These are phyloP conservation scores for Leptestheria dahalacensis DNA, from an alignment of 1,140 invertebrate genomes.

Conservation along the genomic window DNA sequence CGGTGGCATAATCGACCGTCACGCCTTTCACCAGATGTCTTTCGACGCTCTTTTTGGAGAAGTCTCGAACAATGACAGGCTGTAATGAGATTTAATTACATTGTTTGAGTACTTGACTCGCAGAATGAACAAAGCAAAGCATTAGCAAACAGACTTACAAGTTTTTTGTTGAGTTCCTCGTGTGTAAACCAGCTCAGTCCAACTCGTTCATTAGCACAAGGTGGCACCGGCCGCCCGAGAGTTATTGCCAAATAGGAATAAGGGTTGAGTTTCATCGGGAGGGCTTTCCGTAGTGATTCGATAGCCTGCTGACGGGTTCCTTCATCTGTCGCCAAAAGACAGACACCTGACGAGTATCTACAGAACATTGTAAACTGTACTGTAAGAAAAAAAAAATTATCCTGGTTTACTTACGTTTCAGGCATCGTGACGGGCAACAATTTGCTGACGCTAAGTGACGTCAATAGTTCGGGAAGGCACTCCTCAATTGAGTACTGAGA, in stretches of 20 bases:
- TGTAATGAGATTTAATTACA: conserved; percentile 17
- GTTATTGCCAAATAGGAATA: conserved; percentile 27
- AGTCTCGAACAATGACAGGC: conserved; percentile 17
- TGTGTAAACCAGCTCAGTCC: neutral
- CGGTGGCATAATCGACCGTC: neutral
- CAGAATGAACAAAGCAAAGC: no score
- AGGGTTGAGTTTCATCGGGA: conserved; percentile 13
- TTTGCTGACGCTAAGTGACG: conserved; percentile 9
- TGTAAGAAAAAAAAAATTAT: neutral
- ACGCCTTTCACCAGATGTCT: neutral
- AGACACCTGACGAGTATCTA: neutral
- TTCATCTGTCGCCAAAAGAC: neutral
- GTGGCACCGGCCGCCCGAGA: conserved; percentile 20
- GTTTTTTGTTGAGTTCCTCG: neutral
- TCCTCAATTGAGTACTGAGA: conserved; percentile 23
- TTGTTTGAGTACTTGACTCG: no score
- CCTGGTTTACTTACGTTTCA: neutral
- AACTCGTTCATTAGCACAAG: neutral
- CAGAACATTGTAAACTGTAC: neutral
- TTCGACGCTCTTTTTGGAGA: conserved; percentile 18
- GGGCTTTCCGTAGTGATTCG: conserved; percentile 2
- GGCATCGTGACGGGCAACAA: neutral
- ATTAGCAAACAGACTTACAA: neutral
- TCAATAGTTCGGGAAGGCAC: conserved; percentile 8
- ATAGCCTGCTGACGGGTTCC: neutral